These are phyloP conservation scores for Shinisaurus crocodilurus DNA, from an alignment of 2,113 vertebrate genomes.

Conservation along the genomic window DNA sequence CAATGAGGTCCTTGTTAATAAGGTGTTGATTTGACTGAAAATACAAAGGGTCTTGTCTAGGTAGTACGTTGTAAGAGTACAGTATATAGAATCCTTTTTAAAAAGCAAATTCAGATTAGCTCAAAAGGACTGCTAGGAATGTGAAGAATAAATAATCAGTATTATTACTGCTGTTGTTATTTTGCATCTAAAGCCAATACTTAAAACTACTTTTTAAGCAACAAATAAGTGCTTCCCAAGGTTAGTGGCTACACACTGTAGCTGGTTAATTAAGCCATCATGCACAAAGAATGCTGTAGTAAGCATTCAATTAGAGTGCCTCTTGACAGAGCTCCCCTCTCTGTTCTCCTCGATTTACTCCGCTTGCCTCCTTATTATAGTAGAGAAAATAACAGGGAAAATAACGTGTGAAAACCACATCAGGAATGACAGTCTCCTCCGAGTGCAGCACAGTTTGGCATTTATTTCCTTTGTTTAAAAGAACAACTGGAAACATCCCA, in stretches of 20 bases:
- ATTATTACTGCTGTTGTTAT: background rate
- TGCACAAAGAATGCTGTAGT: slow-evolving; percentile 45
- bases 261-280: slow-evolving; percentile 67
- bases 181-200: slow-evolving; percentile 61
- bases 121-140: slow-evolving; percentile 63
- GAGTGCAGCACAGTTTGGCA: slow-evolving; percentile 7
- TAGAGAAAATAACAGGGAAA: slow-evolving; percentile 38
- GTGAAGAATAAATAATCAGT: slow-evolving; percentile 56
- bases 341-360: slow-evolving; percentile 47
- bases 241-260: slow-evolving; percentile 40
- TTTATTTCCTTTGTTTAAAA: slow-evolving; percentile 33
- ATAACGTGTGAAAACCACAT: slow-evolving; percentile 41
- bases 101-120: slow-evolving; percentile 63
- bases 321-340: slow-evolving; percentile 43
- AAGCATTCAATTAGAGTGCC: slow-evolving; percentile 48
- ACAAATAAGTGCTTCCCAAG: slow-evolving; percentile 23
- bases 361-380: slow-evolving; percentile 26
- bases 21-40: background rate
- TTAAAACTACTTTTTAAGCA: slow-evolving; percentile 42
- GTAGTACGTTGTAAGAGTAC: slow-evolving; percentile 58
- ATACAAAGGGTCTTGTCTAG: slow-evolving; percentile 52
- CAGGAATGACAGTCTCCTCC: background rate
- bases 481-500: slow-evolving; percentile 26
- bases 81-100: slow-evolving; percentile 50
- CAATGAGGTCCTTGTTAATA: background rate